Evolutionary conservation across 2,888 invertebrate species (phyloP), one percentile per base, ranked within the genome.

Genomic region (Mesoligia furuncula): DNA sequence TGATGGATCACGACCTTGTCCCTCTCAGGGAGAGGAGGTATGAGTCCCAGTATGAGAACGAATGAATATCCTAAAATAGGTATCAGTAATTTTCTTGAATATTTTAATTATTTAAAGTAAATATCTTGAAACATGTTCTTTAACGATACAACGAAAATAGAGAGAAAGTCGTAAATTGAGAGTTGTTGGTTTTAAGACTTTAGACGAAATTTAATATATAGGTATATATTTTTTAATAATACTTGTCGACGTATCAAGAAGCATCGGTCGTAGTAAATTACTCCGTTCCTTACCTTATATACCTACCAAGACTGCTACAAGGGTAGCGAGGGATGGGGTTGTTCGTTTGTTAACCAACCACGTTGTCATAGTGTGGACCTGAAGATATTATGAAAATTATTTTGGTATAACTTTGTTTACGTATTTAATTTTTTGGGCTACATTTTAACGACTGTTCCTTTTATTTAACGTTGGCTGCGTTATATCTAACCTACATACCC

Each of bases 201-300:
- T 27, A 27, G 6, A 27, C 27, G 7, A 15, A 27, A 59, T 0
- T 0, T 9, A 6, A 13, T n/a, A 27, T 24, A 31, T 48, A n/a
- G n/a, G n/a, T n/a, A n/a, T n/a, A n/a, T n/a, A n/a, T 17, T 42
- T 42, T 42, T 36, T 6, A 75, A n/a, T 9, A 57, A 31, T 61
- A 76, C 15, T 24, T 72, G 42, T 74, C 62, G 62, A 85, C 87
- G 85, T 89, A 87, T 93, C 93, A 94, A 94, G 87, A 80, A 82
- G 73, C 77, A 71, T 92, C 75, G 77, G 90, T 92, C 91, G 88
- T 81, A 85, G 89, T 94, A 95, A 94, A 93, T 95, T 93, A 94
- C 93, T 93, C 91, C 88, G 91, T 94, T 93, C 91, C 93, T 94
- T 95, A 94, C 94, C 95, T 94, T 93, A 94, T 93, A 91, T 95